Conservation (phyloP, 2,888 invertebrate species). For the Oxystoma pomonae region DNA sequence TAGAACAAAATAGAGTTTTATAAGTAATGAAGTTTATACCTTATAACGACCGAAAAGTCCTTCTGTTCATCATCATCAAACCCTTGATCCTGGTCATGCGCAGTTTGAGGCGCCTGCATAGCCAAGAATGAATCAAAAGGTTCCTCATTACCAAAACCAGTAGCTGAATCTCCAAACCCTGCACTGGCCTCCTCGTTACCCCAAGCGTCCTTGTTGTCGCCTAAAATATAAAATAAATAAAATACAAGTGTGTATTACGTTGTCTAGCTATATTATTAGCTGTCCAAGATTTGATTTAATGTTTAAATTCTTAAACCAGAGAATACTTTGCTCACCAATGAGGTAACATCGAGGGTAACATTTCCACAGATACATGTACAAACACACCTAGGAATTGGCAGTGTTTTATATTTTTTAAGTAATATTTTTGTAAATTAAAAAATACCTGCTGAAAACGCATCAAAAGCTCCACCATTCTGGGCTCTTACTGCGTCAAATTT, state of each 20-base stretch:
- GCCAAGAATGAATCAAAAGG: slow-evolving; percentile 78
- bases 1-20: too few relatives aligned
- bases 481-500: slow-evolving; percentile 73
- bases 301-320: too few relatives aligned
- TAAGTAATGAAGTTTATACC: slow-evolving; percentile 47
- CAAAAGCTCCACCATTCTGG: slow-evolving; percentile 47
- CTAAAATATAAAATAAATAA: neutral
- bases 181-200: slow-evolving; percentile 32
- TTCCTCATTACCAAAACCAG: slow-evolving; percentile 65
- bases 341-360: too few relatives aligned
- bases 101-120: slow-evolving; percentile 71
- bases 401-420: too few relatives aligned
- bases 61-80: slow-evolving; percentile 71
- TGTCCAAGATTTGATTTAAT: too few relatives aligned
- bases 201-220: slow-evolving; percentile 41
- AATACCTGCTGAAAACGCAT: slow-evolving; percentile 49
- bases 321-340: too few relatives aligned
- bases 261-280: too few relatives aligned
- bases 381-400: too few relatives aligned
- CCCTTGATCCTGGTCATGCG: slow-evolving; percentile 61
- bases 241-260: too few relatives aligned
- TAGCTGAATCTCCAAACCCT: slow-evolving; percentile 24
- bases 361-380: too few relatives aligned
- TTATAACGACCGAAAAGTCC: slow-evolving; percentile 78
- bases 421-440: too few relatives aligned